These are phyloP conservation scores for Pemphredon lugubris DNA, from an alignment of 2,888 invertebrate species.

Conservation along the genomic window DNA sequence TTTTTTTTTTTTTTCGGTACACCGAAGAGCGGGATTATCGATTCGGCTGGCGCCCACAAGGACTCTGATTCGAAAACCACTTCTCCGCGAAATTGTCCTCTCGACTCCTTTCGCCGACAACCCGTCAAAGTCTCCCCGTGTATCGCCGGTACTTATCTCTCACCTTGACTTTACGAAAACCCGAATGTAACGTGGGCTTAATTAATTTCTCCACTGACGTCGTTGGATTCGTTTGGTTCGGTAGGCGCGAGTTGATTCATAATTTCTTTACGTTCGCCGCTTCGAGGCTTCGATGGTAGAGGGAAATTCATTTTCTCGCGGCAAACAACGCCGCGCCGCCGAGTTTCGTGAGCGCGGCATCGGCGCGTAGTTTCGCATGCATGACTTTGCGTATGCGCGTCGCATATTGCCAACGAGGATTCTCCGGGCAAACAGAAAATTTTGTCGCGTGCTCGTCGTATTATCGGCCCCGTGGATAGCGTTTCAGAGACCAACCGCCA, in stretches of 20 bases:
- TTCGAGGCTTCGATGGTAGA: neutral
- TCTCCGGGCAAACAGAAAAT: slow-evolving; percentile 47
- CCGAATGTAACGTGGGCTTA: too few species aligned
- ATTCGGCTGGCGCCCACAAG: slow-evolving; percentile 20
- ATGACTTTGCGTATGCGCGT: neutral
- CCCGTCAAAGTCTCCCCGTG: neutral
- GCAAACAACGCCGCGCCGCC: neutral
- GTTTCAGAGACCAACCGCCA: slow-evolving; percentile 21
- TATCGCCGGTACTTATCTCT: too few species aligned
- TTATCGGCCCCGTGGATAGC: slow-evolving; percentile 44
- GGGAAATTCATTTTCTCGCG: neutral
- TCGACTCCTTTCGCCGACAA: neutral
- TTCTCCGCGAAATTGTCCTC: neutral
- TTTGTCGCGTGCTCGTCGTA: slow-evolving; percentile 44
- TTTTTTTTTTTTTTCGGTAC: neutral
- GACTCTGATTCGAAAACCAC: slow-evolving; percentile 4
- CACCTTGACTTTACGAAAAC: too few species aligned
- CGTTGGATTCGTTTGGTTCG: too few species aligned
- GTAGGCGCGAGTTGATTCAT: too few species aligned
- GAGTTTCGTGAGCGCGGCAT: neutral
- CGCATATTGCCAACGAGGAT: slow-evolving; percentile 3
- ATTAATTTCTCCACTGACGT: too few species aligned
- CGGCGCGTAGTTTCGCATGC: neutral
- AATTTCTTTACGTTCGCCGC: neutral
- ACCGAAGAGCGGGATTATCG: slow-evolving; percentile 36